These are phyloP conservation scores for Rotaria macrura DNA, from an alignment of 2,888 invertebrate species.

Conservation along the genomic window DNA sequence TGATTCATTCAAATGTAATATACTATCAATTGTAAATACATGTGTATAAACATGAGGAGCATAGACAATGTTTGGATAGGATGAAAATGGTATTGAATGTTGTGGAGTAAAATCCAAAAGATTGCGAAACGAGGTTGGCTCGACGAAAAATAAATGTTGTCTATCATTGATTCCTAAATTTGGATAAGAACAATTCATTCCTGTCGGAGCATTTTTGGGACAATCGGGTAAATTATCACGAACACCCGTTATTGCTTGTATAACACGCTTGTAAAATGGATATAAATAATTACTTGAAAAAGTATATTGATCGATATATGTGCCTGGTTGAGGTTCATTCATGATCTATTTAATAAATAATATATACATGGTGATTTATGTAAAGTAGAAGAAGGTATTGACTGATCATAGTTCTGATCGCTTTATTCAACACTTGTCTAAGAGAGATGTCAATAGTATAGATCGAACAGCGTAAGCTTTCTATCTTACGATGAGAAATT, in stretches of 20 bases:
- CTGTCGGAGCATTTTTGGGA: neutral
- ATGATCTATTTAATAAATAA: neutral
- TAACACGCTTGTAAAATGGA: slow-evolving; percentile 13
- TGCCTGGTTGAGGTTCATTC: neutral
- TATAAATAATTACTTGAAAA: slow-evolving; percentile 3
- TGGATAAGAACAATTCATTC: neutral
- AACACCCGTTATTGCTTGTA: slow-evolving; percentile 7
- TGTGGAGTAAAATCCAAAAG: neutral
- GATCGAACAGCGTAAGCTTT: too few relatives aligned
- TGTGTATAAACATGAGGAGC: neutral
- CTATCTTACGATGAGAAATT: too few relatives aligned
- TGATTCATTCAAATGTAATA: slow-evolving; percentile 3
- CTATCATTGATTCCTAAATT: neutral
- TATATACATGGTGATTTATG: neutral
- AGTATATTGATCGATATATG: neutral
- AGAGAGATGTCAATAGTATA: too few relatives aligned
- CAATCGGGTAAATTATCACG: slow-evolving; percentile 6
- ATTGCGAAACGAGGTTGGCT: slow-evolving; percentile 1
- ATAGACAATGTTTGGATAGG: neutral
- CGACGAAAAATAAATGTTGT: slow-evolving; percentile 5
- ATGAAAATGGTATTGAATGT: neutral
- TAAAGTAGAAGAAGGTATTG: too few relatives aligned
- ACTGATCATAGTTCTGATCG: too few relatives aligned
- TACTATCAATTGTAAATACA: neutral
- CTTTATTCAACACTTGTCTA: too few relatives aligned